These are phyloP conservation scores for Microtus montanus DNA, from an alignment of 2,113 vertebrate genomes.

Conservation along the genomic window DNA sequence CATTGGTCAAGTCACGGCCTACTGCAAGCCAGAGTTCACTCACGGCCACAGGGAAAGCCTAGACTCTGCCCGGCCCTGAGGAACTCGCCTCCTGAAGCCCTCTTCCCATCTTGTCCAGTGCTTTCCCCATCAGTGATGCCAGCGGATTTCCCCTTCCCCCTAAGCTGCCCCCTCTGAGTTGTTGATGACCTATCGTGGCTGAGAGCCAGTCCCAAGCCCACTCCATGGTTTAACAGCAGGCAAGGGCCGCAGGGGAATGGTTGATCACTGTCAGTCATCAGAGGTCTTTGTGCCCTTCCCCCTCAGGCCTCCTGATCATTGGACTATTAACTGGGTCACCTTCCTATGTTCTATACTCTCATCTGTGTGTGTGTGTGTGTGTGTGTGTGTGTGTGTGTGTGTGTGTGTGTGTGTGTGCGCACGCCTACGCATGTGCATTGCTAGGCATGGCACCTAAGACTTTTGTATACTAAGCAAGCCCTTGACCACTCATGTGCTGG, in stretches of 20 bases:
- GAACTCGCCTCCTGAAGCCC: background rate
- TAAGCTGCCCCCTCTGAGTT: background rate
- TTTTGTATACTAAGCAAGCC: background rate
- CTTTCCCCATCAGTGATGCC: background rate
- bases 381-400: background rate
- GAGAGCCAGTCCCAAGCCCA: background rate
- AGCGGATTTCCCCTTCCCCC: background rate
- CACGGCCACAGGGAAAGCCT: background rate
- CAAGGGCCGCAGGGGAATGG: background rate
- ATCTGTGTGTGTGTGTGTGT: background rate
- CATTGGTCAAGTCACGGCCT: background rate
- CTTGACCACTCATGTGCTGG: background rate
- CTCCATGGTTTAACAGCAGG: background rate
- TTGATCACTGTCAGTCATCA: background rate
- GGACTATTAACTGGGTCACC: background rate
- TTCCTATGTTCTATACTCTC: background rate
- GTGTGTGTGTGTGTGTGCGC: accelerated
- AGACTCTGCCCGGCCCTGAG: no score
- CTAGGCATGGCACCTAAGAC: background rate
- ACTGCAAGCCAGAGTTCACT: background rate
- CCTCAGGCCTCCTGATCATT: background rate
- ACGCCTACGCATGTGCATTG: background rate
- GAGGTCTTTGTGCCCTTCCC: background rate
- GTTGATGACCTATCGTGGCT: background rate
- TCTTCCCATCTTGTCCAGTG: background rate